Conservation (phyloP, 2,888 invertebrate genomes). For the Onchidella celtica region DNA sequence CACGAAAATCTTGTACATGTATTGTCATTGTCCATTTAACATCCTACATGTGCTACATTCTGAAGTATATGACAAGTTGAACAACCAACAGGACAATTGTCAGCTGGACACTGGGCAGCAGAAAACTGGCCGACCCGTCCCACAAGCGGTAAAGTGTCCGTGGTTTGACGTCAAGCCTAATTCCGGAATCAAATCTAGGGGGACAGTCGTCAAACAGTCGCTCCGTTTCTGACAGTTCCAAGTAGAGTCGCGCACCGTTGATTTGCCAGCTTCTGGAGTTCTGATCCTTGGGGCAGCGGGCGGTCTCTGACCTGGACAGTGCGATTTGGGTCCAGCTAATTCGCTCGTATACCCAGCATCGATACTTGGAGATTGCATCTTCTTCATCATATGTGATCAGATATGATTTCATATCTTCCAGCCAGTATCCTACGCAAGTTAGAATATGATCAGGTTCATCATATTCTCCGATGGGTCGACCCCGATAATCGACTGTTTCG, state of each 20-base stretch:
- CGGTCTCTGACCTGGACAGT: slow-evolving; percentile 93
- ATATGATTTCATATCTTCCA: slow-evolving; percentile 97
- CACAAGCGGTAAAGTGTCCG: slow-evolving; percentile 64
- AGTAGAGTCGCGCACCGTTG: slow-evolving; percentile 91
- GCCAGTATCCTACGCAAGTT: slow-evolving; percentile 98
- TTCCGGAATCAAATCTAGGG: slow-evolving; percentile 97
- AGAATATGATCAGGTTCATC: slow-evolving; percentile 96
- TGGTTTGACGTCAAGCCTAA: slow-evolving; percentile 73
- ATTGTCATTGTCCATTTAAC: too few species aligned
- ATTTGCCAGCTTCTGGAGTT: slow-evolving; percentile 93
- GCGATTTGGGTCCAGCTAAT: slow-evolving; percentile 93
- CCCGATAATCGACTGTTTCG: slow-evolving; percentile 95
- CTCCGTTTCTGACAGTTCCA: slow-evolving; percentile 95
- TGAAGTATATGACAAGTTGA: neutral
- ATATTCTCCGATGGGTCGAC: slow-evolving; percentile 87
- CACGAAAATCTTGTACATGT: too few species aligned
- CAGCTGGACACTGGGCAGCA: neutral
- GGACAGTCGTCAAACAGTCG: slow-evolving; percentile 95
- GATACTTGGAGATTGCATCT: slow-evolving; percentile 96
- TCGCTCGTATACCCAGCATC: slow-evolving; percentile 98
- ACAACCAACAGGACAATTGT: neutral
- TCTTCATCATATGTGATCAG: slow-evolving; percentile 97
- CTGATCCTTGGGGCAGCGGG: slow-evolving; percentile 94
- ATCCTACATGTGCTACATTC: too few species aligned
- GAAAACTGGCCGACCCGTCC: slow-evolving; percentile 13